Conservation (phyloP, 2,888 invertebrate species). For the Sminthurinus aureus region DNA sequence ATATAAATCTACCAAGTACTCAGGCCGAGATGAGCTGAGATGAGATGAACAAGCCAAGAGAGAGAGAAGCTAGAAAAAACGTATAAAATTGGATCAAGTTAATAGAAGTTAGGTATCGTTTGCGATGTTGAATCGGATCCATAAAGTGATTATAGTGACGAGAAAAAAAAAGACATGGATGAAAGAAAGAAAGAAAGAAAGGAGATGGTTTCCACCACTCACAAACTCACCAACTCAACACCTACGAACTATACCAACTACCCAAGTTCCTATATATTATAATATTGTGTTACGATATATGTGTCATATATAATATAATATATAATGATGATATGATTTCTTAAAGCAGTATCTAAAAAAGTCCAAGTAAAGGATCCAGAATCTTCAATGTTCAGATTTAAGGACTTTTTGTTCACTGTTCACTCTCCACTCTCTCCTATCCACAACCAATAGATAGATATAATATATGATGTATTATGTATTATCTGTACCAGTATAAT, state of each 20-base stretch:
- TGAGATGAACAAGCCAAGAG: background rate
- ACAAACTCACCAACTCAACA: background rate
- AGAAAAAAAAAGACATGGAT: background rate
- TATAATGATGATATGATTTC: no score
- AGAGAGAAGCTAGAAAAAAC: background rate
- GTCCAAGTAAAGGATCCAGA: no score
- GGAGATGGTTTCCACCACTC: background rate
- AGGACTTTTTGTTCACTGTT: background rate
- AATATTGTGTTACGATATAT: background rate
- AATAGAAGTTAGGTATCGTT: background rate
- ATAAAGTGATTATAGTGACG: constrained; percentile 20
- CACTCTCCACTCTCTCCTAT: background rate
- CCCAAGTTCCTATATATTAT: background rate
- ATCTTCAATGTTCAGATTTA: background rate
- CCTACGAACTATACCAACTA: no score
- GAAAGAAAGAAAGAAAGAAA: constrained; percentile 7
- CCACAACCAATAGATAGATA: no score
- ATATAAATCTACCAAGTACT: background rate
- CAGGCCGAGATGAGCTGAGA: no score
- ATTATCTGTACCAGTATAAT: background rate
- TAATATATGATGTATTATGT: no score
- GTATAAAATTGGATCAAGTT: constrained; percentile 34
- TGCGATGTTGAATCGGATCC: constrained; percentile 8
- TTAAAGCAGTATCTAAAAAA: no score
- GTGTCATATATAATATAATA: no score